These are phyloP conservation scores for Pluvialis apricaria DNA, from an alignment of 2,113 vertebrate species.

Conservation along the genomic window DNA sequence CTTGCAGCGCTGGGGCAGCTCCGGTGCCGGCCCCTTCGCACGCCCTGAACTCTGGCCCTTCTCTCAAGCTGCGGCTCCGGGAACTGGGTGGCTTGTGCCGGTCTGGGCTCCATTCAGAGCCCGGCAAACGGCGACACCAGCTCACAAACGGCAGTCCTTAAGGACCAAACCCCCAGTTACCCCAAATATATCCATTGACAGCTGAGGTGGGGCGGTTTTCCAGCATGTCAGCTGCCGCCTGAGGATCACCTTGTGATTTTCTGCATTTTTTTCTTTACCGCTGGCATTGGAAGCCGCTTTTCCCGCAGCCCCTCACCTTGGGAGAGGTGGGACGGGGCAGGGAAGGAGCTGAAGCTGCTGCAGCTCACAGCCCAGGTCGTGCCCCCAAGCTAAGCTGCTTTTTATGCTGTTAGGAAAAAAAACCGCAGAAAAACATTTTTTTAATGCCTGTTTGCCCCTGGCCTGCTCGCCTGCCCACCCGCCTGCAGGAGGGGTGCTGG, in stretches of 20 bases:
- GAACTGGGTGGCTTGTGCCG: background rate
- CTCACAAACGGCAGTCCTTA: accelerated
- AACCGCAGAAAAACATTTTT: accelerated
- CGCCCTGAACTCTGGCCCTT: background rate
- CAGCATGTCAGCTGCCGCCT: accelerated
- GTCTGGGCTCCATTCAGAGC: background rate
- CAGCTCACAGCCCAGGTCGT: accelerated
- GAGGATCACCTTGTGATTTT: background rate
- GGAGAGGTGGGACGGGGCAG: background rate
- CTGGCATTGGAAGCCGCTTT: background rate
- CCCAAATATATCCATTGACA: background rate
- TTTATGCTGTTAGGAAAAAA: accelerated
- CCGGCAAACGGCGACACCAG: accelerated
- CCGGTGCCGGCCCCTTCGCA: accelerated
- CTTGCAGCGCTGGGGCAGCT: too few relatives aligned
- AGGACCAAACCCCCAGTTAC: accelerated
- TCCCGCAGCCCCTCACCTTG: accelerated
- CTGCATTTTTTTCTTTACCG: background rate
- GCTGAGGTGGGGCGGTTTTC: accelerated
- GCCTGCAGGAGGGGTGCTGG: background rate
- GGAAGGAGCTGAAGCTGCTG: background rate
- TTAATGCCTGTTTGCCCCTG: accelerated
- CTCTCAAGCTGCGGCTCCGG: accelerated
- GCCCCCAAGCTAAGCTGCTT: background rate
- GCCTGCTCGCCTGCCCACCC: background rate